Evolutionary conservation across 2,797 vertebrate genomes (phyloP), one percentile per base, ranked within the genome.

Genomic region (Scyliorhinus canicula): DNA sequence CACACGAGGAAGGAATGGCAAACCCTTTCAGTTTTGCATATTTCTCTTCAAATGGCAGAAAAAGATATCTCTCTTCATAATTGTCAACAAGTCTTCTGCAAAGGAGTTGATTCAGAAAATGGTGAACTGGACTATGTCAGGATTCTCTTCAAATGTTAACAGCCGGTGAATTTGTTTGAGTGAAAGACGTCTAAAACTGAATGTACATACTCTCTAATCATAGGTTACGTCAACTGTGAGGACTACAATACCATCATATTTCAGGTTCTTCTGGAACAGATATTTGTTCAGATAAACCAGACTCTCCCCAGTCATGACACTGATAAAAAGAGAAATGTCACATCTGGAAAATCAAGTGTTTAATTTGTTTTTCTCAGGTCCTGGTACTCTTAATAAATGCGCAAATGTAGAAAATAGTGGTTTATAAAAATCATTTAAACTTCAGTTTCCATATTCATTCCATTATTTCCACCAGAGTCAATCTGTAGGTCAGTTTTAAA

Each of bases 401-500:
- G 28, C 44, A 67, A 63, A 44, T 4, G 21, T 71, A 93, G 93
- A 94, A 74, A 94, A 94, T 35, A 28, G 8, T 28, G 19, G 52
- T 60, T 60, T 60, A 90, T 90, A 90, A 55, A 93, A 69, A 44
- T 94, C 44, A 74, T 55, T 94, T 94, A 94, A 69, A 94, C 93
- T 94, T 94, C 93, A 35, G 93, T 94, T 94, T 94, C 93, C 28
- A 94, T 74, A 52, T 94, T 74, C 44, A 71, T 47, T 52, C 44
- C 93, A 35, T 71, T 94, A 35, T 71, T 69, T 74, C 47, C 67
- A 50, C 26, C n/a, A 14, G 93, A 52, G 93, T 94, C 67, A 50
- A 52, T 52, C 67, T 94, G 93, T 1, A 52, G 28, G 67, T 52
- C 88, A 65, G 21, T 74, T 71, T 52, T 94, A 74, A 31, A 50